phyloP scores from a whole-genome alignment of 2,888 invertebrate species.

The Tenthredo scrophulariae region DNA sequence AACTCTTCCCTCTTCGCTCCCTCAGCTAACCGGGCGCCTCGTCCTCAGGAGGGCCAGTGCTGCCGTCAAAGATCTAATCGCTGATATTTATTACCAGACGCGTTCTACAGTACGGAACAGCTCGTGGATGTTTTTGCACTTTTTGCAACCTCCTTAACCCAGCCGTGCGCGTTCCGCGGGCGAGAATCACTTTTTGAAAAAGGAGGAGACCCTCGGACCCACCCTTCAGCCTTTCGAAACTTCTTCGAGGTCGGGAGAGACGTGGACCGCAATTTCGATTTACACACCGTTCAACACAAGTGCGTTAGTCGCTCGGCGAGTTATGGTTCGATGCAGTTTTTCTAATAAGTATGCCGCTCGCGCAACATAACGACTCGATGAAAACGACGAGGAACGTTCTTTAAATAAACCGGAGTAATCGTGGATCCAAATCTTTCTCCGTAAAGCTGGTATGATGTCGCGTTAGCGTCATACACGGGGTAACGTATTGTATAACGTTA shows the following conservation, averaged over 20 bases:
- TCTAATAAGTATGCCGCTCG: slow-evolving; percentile 33
- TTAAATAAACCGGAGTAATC: slow-evolving; percentile 36
- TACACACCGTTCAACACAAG: slow-evolving; percentile 13
- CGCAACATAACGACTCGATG: neutral
- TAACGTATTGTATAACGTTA: slow-evolving; percentile 64
- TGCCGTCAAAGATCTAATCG: slow-evolving; percentile 73
- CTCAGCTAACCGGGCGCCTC: neutral
- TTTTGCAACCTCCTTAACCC: slow-evolving; percentile 45
- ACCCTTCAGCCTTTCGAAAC: neutral
- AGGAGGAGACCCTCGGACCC: neutral
- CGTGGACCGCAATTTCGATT: slow-evolving; percentile 13
- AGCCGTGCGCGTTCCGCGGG: neutral
- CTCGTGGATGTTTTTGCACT: slow-evolving; percentile 60
- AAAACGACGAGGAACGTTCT: neutral
- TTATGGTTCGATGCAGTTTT: slow-evolving; percentile 20
- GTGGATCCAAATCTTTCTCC: neutral
- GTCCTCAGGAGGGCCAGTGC: slow-evolving; percentile 55
- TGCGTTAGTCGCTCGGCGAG: neutral
- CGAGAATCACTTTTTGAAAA: slow-evolving; percentile 42
- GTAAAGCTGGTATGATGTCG: slow-evolving; percentile 51
- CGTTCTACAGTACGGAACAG: slow-evolving; percentile 64
- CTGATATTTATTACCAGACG: slow-evolving; percentile 74
- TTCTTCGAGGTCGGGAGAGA: neutral
- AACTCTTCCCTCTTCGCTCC: neutral
- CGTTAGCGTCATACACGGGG: slow-evolving; percentile 58